Base-by-base conservation (phyloP, 2,797 vertebrate species). In the Acanthornis magna region DNA sequence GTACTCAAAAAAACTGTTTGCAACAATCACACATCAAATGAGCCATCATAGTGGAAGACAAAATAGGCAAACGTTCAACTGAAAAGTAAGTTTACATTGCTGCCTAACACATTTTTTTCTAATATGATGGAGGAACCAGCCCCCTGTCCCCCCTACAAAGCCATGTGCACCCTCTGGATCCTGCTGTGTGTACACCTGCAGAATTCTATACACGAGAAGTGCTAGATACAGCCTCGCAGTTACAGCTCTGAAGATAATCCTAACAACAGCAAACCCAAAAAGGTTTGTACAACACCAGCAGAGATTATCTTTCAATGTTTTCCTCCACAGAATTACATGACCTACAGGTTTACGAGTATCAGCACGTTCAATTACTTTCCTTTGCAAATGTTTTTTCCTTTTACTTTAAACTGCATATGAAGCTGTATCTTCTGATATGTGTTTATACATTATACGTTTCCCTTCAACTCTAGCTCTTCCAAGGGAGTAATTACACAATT, bases 281-380 rank as follows among this genome's bases (percentile, higher is more conserved):
- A 57, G 12, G n/a, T 75, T 78, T 75, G 54, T 53, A 84, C 34
- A 78, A 84, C 57, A 23, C 29, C 38, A 30, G 42, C 21, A 53
- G 29, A 89, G 57, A 94, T 63, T 91, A 87, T 89, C 61, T 94
- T 91, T 93, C 81, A 77, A 61, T 54, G n/a, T 80, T 92, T 88
- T 80, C 65, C 61, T 83, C 38, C 42, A 54, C 65, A 60, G 51
- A 89, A 93, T 91, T 91, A 85, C 10, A 30, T 71, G 90, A 93
- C 85, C 85, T 90, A 45, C 5, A 29, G 38, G 48, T 93, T 96
- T 96, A 68, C 34, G n/a, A 32, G 50, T 77, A 91, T 74, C 62
- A 63, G 65, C 57, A 51, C 8, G 15, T 85, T 89, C 82, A 74
- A 88, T 90, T 82, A 45, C 34, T 85, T 95, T 83, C 73, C 73